These are phyloP conservation scores for Lepidostoma basale DNA, from an alignment of 1,140 invertebrate genomes.

Conservation along the genomic window DNA sequence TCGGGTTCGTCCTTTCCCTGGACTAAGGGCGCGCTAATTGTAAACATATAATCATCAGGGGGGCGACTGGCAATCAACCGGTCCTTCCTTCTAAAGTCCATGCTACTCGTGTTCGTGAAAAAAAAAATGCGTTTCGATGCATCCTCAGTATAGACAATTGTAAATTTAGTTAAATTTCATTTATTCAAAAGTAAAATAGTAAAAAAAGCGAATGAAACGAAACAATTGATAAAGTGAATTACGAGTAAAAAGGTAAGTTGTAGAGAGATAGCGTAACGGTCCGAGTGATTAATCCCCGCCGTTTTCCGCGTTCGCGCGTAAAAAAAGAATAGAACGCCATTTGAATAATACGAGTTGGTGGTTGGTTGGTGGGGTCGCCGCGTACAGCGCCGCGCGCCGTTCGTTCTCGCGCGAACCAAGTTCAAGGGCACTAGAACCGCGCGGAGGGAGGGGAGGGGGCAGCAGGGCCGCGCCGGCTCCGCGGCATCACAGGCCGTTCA, in stretches of 20 bases:
- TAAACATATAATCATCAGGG: not conserved
- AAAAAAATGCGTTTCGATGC: too few species aligned
- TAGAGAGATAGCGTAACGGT: too few species aligned
- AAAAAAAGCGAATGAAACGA: too few species aligned
- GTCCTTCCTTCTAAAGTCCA: too few species aligned
- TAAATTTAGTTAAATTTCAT: too few species aligned
- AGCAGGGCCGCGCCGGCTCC: constrained; percentile 56
- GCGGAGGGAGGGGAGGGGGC: constrained; percentile 56
- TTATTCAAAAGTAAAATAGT: too few species aligned
- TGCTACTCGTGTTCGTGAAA: too few species aligned
- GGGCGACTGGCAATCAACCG: not conserved
- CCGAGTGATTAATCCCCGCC: not conserved
- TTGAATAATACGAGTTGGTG: constrained; percentile 27
- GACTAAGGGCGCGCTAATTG: constrained; percentile 12
- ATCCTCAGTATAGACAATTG: too few species aligned
- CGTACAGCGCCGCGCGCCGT: constrained; percentile 32
- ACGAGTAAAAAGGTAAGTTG: too few species aligned
- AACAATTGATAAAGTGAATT: too few species aligned
- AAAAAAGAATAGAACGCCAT: constrained; percentile 32
- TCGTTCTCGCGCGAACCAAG: constrained; percentile 64
- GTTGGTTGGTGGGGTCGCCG: constrained; percentile 28
- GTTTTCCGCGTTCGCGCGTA: constrained; percentile 1
- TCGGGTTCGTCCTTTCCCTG: not conserved
- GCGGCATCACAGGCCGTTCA: constrained; percentile 64
- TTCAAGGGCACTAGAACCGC: constrained; percentile 71